Evolutionary conservation across 2,888 invertebrate genomes (phyloP).

Genomic region (Chalcis sispes): DNA sequence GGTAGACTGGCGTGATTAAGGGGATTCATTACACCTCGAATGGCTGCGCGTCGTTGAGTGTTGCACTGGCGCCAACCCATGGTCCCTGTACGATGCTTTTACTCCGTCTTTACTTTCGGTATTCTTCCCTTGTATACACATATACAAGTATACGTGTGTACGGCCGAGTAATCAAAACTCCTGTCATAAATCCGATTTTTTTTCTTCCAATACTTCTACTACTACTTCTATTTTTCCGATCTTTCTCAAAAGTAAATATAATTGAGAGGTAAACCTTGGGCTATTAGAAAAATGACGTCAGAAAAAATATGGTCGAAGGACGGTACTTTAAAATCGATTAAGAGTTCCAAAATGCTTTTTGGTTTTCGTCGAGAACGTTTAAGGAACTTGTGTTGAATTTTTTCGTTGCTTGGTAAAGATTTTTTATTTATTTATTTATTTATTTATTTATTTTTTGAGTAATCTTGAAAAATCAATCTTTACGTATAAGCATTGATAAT

Average conservation of each 20-base stretch:
- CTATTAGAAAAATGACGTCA: not conserved
- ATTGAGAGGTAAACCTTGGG: slow-evolving; percentile 20
- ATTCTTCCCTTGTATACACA: too few species aligned
- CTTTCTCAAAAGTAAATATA: not conserved
- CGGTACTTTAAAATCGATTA: too few species aligned
- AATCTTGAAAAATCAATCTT: too few species aligned
- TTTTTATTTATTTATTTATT: too few species aligned
- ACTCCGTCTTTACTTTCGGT: not conserved
- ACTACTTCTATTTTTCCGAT: not conserved
- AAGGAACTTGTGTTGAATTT: too few species aligned
- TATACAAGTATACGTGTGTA: too few species aligned
- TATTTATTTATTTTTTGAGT: too few species aligned
- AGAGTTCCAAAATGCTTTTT: too few species aligned
- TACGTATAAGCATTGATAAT: too few species aligned
- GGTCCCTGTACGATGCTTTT: not conserved
- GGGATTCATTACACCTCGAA: slow-evolving; percentile 11
- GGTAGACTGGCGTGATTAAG: slow-evolving; percentile 9
- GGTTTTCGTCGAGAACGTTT: too few species aligned
- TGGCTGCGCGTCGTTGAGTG: not conserved
- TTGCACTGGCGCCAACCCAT: not conserved
- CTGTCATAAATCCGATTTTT: not conserved
- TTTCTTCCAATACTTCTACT: too few species aligned
- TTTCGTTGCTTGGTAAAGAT: too few species aligned
- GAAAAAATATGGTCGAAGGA: not conserved
- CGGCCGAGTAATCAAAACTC: not conserved